Percentiles rank a stretch among this genome's conserved stretches.
These are phyloP conservation scores for Melanotaenia boesemani DNA, from an alignment of 2,797 vertebrate species.

Conservation along the genomic window DNA sequence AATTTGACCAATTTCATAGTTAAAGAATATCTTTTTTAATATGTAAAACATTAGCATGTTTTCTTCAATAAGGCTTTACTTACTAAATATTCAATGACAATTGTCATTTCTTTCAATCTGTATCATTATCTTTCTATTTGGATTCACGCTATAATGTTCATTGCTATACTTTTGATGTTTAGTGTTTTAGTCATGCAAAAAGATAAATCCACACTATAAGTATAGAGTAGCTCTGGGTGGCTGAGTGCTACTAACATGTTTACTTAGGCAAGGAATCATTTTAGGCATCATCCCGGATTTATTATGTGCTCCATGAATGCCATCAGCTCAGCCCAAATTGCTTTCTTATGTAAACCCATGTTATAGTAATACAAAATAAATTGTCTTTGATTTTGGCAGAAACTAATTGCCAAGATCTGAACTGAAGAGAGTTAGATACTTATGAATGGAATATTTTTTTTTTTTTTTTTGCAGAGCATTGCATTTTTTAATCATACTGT, in stretches of 20 bases:
- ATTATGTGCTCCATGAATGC: slow-evolving; percentile 17
- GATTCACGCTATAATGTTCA: neutral
- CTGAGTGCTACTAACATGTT: slow-evolving; percentile 13
- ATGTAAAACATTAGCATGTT: too few species aligned
- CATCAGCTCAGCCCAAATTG: slow-evolving; percentile 42
- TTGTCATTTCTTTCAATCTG: too few species aligned
- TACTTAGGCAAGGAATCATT: slow-evolving; percentile 2
- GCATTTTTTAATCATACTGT: slow-evolving; percentile 45
- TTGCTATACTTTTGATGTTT: neutral
- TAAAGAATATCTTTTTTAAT: too few species aligned
- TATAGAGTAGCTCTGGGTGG: slow-evolving; percentile 18
- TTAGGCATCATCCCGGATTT: too few species aligned
- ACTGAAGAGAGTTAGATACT: slow-evolving; percentile 7
- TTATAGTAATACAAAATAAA: slow-evolving; percentile 50
- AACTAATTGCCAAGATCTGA: slow-evolving; percentile 59
- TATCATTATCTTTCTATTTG: too few species aligned
- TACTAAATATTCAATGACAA: too few species aligned
- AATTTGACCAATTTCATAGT: too few species aligned
- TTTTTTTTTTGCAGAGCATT: slow-evolving; percentile 10
- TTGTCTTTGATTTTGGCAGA: slow-evolving; percentile 56
- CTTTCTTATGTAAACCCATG: slow-evolving; percentile 56
- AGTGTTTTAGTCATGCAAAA: neutral
- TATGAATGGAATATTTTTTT: slow-evolving; percentile 11
- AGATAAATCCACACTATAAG: neutral
- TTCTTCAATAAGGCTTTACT: too few species aligned